Base-by-base conservation (phyloP, 2,113 vertebrate species). In the Ameiurus melas region DNA sequence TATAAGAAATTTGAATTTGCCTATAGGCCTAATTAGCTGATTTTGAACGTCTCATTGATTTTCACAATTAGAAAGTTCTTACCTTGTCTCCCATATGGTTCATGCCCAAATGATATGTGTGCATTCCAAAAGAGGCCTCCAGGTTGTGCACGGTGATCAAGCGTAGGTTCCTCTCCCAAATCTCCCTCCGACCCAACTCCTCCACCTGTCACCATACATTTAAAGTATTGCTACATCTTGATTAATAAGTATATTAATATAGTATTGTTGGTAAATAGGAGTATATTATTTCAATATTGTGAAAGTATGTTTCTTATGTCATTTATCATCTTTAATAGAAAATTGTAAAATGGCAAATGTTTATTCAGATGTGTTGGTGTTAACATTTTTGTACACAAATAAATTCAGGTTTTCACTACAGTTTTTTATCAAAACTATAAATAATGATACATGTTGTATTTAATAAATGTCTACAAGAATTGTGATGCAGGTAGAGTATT, bases 11-110 rank as follows among this genome's bases (percentile, higher is more conserved):
- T 51, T 27, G 27, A 12, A 83, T 43, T 64, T 39, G 20, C 33
- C 22, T 83, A 27, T n/a, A 47, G 13, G 16, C 13, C 27, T 58
- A 51, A 47, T n/a, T 84, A 47, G 39, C 25, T 51, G 60, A 43
- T 60, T 27, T 60, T 77, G 43, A 53, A 70, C 51, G 12, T 36
- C 17, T 51, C 22, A 57, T 71, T 71, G 16, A 53, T 30, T 43
- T 39, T 55, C 3, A 0, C 12, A 30, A 85, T 2, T 51, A 22
- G 47, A 75, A 57, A 6, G 16, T 39, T 39, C 93, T 92, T 89
- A 96, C 95, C 94, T 97, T 90, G 92, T 99, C 98, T 68, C 91
- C 97, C 91, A 98, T 92, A 93, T 96, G 94, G 94, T 99, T 99
- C 97, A 99, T 97, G 47, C 90, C 92, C 66, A 98, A 92, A 0